phyloP scores from a whole-genome alignment of 2,113 vertebrate species.

The Eupsittula cactorum region DNA sequence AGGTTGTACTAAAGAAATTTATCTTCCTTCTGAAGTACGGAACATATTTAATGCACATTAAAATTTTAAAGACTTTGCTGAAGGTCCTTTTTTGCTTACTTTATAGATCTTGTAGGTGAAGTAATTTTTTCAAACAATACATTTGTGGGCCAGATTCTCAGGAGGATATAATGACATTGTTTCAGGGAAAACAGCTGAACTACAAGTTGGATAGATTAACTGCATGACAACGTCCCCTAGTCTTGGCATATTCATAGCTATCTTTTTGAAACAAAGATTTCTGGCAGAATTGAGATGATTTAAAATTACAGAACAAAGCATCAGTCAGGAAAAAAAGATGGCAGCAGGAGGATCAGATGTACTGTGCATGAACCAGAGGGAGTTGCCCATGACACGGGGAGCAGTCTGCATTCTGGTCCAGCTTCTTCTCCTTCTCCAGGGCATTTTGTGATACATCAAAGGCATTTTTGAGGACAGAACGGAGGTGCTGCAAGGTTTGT shows the following conservation, averaged over 20 bases:
- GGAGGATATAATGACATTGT: background rate
- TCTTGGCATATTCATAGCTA: background rate
- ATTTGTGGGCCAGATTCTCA: background rate
- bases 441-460: background rate
- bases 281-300: background rate
- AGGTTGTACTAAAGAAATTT: background rate
- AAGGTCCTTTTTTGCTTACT: background rate
- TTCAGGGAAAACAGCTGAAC: background rate
- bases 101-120: background rate
- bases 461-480: background rate
- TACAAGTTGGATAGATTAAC: background rate
- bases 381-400: rapidly evolving
- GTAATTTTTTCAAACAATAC: background rate
- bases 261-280: background rate
- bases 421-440: background rate
- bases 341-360: background rate
- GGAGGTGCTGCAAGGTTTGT: background rate
- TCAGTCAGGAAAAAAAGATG: background rate
- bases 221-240: background rate
- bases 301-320: background rate
- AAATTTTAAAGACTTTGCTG: background rate
- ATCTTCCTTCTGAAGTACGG: background rate
- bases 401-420: background rate
- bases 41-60: background rate
- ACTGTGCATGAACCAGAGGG: background rate